These are phyloP conservation scores for Pocillopora meandrina DNA, from an alignment of 92 coral and sea anemone species.

Conservation along the genomic window DNA sequence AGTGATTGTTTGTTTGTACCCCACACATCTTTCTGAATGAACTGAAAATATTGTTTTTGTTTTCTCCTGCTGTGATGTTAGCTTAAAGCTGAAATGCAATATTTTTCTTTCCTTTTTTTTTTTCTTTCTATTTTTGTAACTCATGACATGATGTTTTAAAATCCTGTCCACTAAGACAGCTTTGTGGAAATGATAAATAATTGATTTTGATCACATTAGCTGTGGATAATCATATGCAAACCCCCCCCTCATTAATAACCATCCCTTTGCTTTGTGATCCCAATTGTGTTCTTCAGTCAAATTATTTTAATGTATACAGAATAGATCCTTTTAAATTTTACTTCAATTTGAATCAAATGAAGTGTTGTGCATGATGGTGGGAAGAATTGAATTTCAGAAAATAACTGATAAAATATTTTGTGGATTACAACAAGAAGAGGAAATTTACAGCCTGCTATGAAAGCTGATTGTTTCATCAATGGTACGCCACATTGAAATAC, in stretches of 20 bases:
- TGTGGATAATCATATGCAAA: slow-evolving; percentile 34
- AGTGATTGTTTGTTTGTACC: background rate
- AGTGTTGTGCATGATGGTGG: background rate
- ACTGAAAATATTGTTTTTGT: background rate
- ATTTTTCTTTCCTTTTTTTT: no score
- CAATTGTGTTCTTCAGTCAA: background rate
- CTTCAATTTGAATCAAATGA: slow-evolving; percentile 18
- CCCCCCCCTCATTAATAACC: background rate
- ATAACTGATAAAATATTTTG: background rate
- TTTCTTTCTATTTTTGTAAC: background rate
- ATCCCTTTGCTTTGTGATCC: slow-evolving; percentile 5
- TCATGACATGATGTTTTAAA: background rate
- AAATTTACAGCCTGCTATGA: background rate
- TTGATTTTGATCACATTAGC: slow-evolving; percentile 9
- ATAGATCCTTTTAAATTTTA: slow-evolving; percentile 12
- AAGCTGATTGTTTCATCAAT: background rate
- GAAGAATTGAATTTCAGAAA: background rate
- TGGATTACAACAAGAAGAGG: background rate
- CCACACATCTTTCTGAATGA: background rate
- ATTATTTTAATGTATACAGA: background rate
- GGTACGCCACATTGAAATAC: slow-evolving; percentile 12
- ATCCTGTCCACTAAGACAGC: background rate
- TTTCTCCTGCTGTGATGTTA: background rate
- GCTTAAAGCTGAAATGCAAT: background rate
- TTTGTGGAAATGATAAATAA: slow-evolving; percentile 13